These are phyloP conservation scores for Margarornis squamiger DNA, from an alignment of 2,797 vertebrate genomes.

Conservation along the genomic window DNA sequence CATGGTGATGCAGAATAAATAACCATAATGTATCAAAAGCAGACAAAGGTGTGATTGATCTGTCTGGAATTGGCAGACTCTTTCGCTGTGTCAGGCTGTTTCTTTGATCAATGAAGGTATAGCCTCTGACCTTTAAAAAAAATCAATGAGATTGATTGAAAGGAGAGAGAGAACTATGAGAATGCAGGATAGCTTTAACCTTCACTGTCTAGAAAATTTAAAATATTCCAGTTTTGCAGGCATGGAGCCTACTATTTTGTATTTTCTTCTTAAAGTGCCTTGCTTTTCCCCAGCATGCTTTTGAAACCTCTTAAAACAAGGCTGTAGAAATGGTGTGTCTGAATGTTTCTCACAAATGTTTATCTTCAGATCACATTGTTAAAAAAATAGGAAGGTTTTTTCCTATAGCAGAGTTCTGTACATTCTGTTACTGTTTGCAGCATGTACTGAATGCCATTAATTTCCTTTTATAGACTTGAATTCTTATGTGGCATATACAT, in stretches of 20 bases:
- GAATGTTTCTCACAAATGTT: constrained; percentile 15
- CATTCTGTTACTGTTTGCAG: neutral
- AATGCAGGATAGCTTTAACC: constrained; percentile 82
- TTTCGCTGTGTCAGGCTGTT: constrained; percentile 90
- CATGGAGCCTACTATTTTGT: neutral
- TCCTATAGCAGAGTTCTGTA: neutral
- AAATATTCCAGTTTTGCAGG: constrained; percentile 37
- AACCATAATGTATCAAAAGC: constrained; percentile 85
- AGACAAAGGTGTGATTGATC: constrained; percentile 90
- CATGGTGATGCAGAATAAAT: constrained; percentile 85
- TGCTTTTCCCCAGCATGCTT: neutral
- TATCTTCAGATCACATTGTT: neutral
- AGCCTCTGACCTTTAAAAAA: constrained; percentile 88
- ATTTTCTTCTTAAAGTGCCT: constrained; percentile 29
- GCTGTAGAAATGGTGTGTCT: neutral
- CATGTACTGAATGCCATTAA: neutral
- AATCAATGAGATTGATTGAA: constrained; percentile 89
- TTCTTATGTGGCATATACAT: neutral
- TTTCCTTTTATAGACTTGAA: neutral
- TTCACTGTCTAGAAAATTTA: constrained; percentile 77
- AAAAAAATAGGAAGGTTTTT: neutral
- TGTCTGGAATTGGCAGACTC: constrained; percentile 86
- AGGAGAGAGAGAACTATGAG: constrained; percentile 80
- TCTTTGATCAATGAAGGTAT: constrained; percentile 87
- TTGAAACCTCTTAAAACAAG: constrained; percentile 15